Percentiles rank a stretch among this genome's conserved stretches.
phyloP scores from a whole-genome alignment of 2,888 invertebrate genomes.

The Eupithecia pulchellata region DNA sequence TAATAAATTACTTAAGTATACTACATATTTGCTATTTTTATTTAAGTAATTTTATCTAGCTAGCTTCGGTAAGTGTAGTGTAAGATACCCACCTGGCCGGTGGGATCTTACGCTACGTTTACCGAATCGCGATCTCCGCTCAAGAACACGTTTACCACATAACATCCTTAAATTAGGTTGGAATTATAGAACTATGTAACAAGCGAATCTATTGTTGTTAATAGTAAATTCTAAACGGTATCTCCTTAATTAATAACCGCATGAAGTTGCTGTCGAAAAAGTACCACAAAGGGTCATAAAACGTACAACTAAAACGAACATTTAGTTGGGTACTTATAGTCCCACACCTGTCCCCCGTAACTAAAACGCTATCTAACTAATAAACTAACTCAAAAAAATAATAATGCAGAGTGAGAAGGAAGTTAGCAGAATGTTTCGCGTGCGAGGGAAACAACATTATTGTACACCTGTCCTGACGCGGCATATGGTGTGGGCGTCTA shows the following conservation, averaged over 20 bases:
- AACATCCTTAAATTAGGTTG: too few relatives aligned
- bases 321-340: neutral
- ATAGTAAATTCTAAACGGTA: too few relatives aligned
- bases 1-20: too few relatives aligned
- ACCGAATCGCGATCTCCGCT: too few relatives aligned
- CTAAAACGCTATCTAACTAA: constrained; percentile 5
- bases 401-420: constrained; percentile 59
- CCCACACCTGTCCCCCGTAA: neutral
- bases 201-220: too few relatives aligned
- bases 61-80: too few relatives aligned
- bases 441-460: constrained; percentile 69
- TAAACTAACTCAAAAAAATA: constrained; percentile 57
- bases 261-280: neutral
- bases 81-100: too few relatives aligned
- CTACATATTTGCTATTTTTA: too few relatives aligned
- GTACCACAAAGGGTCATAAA: neutral
- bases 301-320: neutral
- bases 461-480: constrained; percentile 74
- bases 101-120: too few relatives aligned
- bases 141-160: too few relatives aligned
- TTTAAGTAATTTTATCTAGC: too few relatives aligned
- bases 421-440: constrained; percentile 47
- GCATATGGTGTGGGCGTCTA: constrained; percentile 75
- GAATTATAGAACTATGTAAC: too few relatives aligned
- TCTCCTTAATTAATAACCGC: neutral